A percentile compares a stretch with the other conserved stretches of the same genome.
Evolutionary conservation across 1,140 invertebrate genomes (phyloP).

Genomic region (Neoseiulus cucumeris): DNA sequence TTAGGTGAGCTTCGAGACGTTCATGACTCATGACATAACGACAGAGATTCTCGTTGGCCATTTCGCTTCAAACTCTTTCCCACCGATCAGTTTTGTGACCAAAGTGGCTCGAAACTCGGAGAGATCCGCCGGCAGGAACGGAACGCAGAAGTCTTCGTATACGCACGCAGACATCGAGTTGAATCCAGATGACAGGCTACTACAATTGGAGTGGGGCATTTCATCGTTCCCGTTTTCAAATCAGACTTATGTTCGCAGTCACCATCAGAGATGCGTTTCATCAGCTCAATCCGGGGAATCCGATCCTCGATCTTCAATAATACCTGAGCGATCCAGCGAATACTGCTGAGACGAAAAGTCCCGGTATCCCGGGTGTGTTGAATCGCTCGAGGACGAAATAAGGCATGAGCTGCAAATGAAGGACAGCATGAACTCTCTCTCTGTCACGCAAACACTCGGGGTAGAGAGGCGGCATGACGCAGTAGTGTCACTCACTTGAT

Average conservation of each 20-base stretch:
- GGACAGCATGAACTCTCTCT: too few relatives aligned
- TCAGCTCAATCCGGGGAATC: too few relatives aligned
- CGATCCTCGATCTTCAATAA: neutral
- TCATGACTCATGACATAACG: too few relatives aligned
- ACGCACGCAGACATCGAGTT: slow-evolving; percentile 6
- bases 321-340: slow-evolving; percentile 21
- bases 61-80: too few relatives aligned
- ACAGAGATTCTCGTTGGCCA: too few relatives aligned
- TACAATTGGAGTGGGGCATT: neutral
- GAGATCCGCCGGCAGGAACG: neutral
- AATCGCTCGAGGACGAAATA: slow-evolving; percentile 1
- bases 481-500: slow-evolving; percentile 20
- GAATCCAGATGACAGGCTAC: neutral
- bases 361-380: slow-evolving; percentile 19
- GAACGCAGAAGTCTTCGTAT: neutral
- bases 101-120: neutral
- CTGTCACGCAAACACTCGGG: neutral
- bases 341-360: slow-evolving; percentile 21
- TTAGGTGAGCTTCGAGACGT: too few relatives aligned
- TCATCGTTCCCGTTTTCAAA: too few relatives aligned
- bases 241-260: too few relatives aligned
- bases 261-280: too few relatives aligned
- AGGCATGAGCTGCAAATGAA: neutral
- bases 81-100: neutral
- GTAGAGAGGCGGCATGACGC: too few relatives aligned